Evolutionary conservation across 64 coral and sea anemone species (phyloP).

Genomic region (Montipora cactus): DNA sequence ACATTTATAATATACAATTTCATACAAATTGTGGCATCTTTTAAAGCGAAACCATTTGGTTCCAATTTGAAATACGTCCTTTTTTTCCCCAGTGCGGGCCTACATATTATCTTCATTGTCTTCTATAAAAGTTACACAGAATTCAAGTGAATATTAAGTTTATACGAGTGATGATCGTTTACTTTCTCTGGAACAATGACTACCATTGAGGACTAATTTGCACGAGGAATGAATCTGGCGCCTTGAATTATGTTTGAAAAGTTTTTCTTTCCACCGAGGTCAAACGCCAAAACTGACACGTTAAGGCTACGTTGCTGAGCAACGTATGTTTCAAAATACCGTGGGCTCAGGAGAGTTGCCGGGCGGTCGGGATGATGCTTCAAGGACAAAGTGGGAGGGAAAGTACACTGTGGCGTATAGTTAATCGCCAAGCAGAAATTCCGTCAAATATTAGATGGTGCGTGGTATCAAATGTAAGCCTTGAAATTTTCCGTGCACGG

Average conservation of each 20-base stretch:
- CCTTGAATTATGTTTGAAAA: no score
- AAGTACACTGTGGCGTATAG: neutral
- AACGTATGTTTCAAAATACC: neutral
- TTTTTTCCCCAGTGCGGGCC: neutral
- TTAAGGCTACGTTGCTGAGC: neutral
- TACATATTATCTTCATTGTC: neutral
- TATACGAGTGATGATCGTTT: neutral
- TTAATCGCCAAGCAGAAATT: neutral
- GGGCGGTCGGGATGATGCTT: neutral
- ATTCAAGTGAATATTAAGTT: neutral
- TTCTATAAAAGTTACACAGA: neutral
- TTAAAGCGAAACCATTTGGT: neutral
- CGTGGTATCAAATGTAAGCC: constrained; percentile 70
- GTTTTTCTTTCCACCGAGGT: no score
- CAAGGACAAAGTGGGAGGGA: neutral
- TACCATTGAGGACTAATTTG: no score
- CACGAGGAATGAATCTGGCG: no score
- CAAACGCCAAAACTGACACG: neutral
- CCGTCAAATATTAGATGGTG: neutral
- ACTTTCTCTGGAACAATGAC: neutral
- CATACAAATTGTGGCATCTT: neutral
- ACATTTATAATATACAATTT: constrained; percentile 26
- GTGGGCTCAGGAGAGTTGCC: neutral
- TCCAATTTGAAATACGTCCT: neutral
- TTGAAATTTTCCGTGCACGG: constrained; percentile 72